These are phyloP conservation scores for Amphipyra tragopoginis DNA, from an alignment of 2,888 invertebrate species.

Conservation along the genomic window DNA sequence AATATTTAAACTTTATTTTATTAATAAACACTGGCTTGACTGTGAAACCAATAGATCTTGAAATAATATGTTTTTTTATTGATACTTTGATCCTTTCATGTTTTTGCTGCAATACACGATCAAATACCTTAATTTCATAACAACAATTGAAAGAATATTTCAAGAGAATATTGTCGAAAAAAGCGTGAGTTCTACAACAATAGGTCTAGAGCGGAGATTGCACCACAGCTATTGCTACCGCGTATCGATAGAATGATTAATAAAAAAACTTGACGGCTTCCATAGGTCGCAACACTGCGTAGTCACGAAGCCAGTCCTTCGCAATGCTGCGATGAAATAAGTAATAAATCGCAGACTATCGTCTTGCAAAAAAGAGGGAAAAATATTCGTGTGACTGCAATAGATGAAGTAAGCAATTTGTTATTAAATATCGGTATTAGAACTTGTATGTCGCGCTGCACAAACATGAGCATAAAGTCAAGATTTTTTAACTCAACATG, in stretches of 20 bases:
- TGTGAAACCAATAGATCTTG: no score
- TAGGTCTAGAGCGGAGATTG: constrained; percentile 68
- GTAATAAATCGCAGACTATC: constrained; percentile 63
- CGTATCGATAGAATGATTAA: constrained; percentile 70
- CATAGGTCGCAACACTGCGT: constrained; percentile 68
- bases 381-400: constrained; percentile 51
- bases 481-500: constrained; percentile 44
- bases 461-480: constrained; percentile 41
- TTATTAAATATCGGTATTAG: constrained; percentile 50
- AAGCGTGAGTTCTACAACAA: constrained; percentile 71
- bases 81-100: no score
- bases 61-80: no score
- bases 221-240: constrained; percentile 68
- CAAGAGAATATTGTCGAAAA: constrained; percentile 62
- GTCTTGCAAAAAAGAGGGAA: constrained; percentile 57
- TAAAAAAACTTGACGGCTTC: constrained; percentile 66
- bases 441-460: constrained; percentile 42
- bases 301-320: constrained; percentile 70
- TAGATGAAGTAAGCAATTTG: constrained; percentile 54
- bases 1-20: no score
- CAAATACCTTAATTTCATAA: constrained; percentile 57
- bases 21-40: no score
- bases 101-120: constrained; percentile 18
- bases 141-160: constrained; percentile 52
- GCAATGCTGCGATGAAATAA: constrained; percentile 68